Conservation (phyloP, 2,888 invertebrate species). For the Luffia ferchaultella region DNA sequence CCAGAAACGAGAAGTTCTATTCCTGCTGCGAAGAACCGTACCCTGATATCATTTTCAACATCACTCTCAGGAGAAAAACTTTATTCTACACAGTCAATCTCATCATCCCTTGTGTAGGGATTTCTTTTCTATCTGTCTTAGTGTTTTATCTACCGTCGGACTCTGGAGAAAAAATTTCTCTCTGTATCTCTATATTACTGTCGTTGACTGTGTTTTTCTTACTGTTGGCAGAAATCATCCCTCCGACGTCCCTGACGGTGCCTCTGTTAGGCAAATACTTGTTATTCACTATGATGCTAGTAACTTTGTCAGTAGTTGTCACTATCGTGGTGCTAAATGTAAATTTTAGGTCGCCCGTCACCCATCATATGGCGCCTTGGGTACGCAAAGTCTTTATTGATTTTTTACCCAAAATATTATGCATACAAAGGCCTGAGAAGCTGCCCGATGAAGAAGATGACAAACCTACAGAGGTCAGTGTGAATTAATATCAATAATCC, state of each 20-base stretch:
- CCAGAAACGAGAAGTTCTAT: conserved; percentile 91
- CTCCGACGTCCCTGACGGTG: conserved; percentile 91
- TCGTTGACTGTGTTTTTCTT: conserved; percentile 95
- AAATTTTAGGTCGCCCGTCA: conserved; percentile 91
- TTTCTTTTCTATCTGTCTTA: conserved; percentile 94
- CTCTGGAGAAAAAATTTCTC: conserved; percentile 96
- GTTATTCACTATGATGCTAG: conserved; percentile 93
- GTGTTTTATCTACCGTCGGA: conserved; percentile 98
- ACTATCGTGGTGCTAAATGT: conserved; percentile 94
- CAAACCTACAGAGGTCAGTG: conserved; percentile 58
- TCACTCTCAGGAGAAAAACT: conserved; percentile 92
- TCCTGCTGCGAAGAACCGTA: conserved; percentile 97
- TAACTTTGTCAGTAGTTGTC: conserved; percentile 91
- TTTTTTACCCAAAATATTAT: conserved; percentile 84
- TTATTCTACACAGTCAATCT: conserved; percentile 98
- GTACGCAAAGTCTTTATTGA: conserved; percentile 87
- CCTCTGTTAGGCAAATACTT: conserved; percentile 92
- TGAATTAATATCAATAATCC: no score
- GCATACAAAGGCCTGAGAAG: conserved; percentile 89
- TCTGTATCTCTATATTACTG: conserved; percentile 92
- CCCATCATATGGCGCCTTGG: conserved; percentile 93
- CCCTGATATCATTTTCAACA: conserved; percentile 97
- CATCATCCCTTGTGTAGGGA: conserved; percentile 96
- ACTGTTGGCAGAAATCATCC: conserved; percentile 92
- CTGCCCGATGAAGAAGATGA: conserved; percentile 72